Evolutionary conservation across 2,888 invertebrate genomes (phyloP), one percentile per base, ranked within the genome.

Genomic region (Xestia rhomboidea): DNA sequence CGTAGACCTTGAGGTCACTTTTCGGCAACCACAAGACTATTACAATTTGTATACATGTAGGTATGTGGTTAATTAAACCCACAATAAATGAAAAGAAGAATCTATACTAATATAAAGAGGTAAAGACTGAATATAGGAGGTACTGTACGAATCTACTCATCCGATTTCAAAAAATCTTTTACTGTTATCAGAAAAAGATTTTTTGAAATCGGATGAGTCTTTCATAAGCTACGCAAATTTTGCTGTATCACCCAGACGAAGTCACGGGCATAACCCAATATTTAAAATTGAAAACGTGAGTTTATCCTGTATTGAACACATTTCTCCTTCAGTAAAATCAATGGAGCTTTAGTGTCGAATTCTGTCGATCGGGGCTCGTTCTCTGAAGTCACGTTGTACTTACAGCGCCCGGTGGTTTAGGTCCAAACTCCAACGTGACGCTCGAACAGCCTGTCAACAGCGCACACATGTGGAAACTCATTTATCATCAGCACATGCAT

Each of bases 391-490:
- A 83, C 83, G 83, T 83, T 78, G 79, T 51, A 3, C n/a, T n/a
- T n/a, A n/a, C 34, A 15, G n/a, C 86, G 68, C 60, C 66, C 24
- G 62, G 62, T 74, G 75, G 75, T 68, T 82, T 66, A 70, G 82
- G 82, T 69, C 72, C 34, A 34, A 34, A 34, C 34, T 34, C 34
- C 82, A 85, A 85, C 83, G 83, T 83, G 83, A 85, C 60, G 49
- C 38, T 30, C 41, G 24, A 64, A 82, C 78, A 68, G 68, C 79
- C 73, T 79, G 84, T 74, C 86, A 64, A 78, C 73, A 71, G 44
- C 30, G 71, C 86, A 86, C 83, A 79, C 86, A 86, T 83, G 83
- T 86, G 86, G 79, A 79, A 86, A 86, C 79, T 57, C 73, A 83
- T 83, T 83, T 86, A 86, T 86, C 79, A 86, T 83, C 67, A 85